phyloP scores from a whole-genome alignment of 1,140 invertebrate genomes.

The Drosophila parabipectinata region DNA sequence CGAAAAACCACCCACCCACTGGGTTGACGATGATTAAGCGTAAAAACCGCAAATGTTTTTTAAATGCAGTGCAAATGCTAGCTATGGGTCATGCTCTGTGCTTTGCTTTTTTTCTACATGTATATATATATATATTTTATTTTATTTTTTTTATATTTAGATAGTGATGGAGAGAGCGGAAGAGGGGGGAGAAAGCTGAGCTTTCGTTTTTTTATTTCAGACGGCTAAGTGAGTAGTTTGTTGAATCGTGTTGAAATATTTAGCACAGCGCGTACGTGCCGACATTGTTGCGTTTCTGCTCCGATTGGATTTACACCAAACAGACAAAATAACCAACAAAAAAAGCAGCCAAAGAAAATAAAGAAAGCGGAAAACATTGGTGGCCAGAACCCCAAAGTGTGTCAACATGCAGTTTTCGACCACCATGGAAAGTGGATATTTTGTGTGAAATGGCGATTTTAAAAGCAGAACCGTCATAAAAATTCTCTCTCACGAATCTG shows the following conservation, averaged over 20 bases:
- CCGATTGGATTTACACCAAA: conserved; percentile 34
- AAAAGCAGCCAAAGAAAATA: not conserved
- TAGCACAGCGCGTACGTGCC: conserved; percentile 68
- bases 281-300: conserved; percentile 49
- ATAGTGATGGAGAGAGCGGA: no score
- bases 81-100: conserved; percentile 28
- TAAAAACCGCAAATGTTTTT: conserved; percentile 82
- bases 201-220: conserved; percentile 5
- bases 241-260: conserved; percentile 70
- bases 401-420: conserved; percentile 3
- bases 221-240: conserved; percentile 62
- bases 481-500: not conserved
- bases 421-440: not conserved
- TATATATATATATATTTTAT: conserved; percentile 1
- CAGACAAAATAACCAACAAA: not conserved
- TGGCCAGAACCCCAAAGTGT: conserved; percentile 15
- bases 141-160: conserved; percentile 16
- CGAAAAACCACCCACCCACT: not conserved
- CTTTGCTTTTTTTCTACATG: conserved; percentile 8
- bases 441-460: not conserved
- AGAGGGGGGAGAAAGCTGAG: not conserved
- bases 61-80: conserved; percentile 80
- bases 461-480: not conserved
- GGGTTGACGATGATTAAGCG: conserved; percentile 72
- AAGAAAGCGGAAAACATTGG: conserved; percentile 12